A percentile compares a stretch with the other conserved stretches of the same genome.
Conservation (phyloP, 1,140 invertebrate species). For the Drosophila sproati region DNA sequence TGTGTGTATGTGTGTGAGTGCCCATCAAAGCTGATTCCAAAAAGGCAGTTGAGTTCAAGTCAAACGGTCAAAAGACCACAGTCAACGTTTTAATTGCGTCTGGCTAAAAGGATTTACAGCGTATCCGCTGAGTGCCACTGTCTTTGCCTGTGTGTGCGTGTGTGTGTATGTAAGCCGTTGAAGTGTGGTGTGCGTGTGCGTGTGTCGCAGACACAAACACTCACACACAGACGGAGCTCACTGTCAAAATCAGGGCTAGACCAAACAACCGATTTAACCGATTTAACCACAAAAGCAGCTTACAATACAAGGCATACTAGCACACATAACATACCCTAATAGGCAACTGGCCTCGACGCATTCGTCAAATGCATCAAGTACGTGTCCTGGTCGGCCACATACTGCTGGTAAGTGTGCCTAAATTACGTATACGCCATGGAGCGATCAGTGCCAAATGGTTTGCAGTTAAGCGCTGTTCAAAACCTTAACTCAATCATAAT, state of each 20-base stretch:
- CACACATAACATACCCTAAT: background rate
- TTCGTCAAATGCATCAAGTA: slow-evolving; percentile 4
- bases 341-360: slow-evolving; percentile 12
- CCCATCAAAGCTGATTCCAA: slow-evolving; percentile 32
- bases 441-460: background rate
- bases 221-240: slow-evolving; percentile 30
- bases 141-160: slow-evolving; percentile 23
- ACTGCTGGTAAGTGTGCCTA: slow-evolving; percentile 38
- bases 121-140: background rate
- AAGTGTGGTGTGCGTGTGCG: slow-evolving; percentile 39
- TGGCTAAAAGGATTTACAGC: slow-evolving; percentile 61
- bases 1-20: slow-evolving; percentile 3
- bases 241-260: slow-evolving; percentile 22
- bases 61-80: slow-evolving; percentile 46
- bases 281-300: slow-evolving; percentile 32
- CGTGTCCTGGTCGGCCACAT: slow-evolving; percentile 18
- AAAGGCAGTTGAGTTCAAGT: slow-evolving; percentile 43
- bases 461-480: too few relatives aligned
- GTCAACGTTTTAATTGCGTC: slow-evolving; percentile 65
- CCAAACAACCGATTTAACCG: slow-evolving; percentile 40
- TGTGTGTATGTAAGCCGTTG: slow-evolving; percentile 7
- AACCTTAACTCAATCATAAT: background rate
- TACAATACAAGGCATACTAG: slow-evolving; percentile 11
- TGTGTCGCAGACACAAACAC: slow-evolving; percentile 28
- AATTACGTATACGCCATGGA: slow-evolving; percentile 38